These are phyloP conservation scores for Athalia circularis DNA, from an alignment of 2,888 invertebrate species.

Conservation along the genomic window DNA sequence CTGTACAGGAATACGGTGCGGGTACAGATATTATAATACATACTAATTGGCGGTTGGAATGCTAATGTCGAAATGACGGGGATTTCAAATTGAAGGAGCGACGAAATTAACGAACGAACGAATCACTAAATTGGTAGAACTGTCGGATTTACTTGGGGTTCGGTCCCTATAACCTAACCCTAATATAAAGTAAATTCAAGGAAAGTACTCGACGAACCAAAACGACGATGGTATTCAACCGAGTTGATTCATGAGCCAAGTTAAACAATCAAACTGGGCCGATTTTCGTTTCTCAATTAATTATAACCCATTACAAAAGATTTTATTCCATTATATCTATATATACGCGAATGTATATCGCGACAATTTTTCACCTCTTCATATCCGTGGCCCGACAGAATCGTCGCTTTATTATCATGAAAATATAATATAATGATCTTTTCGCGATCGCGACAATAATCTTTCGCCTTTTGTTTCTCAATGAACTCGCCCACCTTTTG, in stretches of 20 bases:
- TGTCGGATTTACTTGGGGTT: conserved; percentile 11
- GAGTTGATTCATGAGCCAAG: conserved; percentile 30
- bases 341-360: background rate
- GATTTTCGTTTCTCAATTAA: conserved; percentile 39
- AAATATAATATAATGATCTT: conserved; percentile 39
- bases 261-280: conserved; percentile 27
- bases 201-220: conserved; percentile 10
- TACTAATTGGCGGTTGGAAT: conserved; percentile 13
- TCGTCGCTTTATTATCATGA: conserved; percentile 36
- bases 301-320: conserved; percentile 33
- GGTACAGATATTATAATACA: background rate
- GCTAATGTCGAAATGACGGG: background rate
- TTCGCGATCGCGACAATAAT: conserved; percentile 43
- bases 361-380: conserved; percentile 44
- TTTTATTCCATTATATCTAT: background rate
- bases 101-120: conserved; percentile 20
- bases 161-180: background rate
- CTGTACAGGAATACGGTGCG: too few species aligned
- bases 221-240: background rate
- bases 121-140: conserved; percentile 15
- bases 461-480: conserved; percentile 40
- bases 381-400: conserved; percentile 28
- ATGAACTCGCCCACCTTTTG: conserved; percentile 31
- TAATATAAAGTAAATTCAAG: conserved; percentile 12
- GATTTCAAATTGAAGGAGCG: background rate